Conservation (phyloP, 2,797 vertebrate genomes). For the Pseudomugil gertrudae region DNA sequence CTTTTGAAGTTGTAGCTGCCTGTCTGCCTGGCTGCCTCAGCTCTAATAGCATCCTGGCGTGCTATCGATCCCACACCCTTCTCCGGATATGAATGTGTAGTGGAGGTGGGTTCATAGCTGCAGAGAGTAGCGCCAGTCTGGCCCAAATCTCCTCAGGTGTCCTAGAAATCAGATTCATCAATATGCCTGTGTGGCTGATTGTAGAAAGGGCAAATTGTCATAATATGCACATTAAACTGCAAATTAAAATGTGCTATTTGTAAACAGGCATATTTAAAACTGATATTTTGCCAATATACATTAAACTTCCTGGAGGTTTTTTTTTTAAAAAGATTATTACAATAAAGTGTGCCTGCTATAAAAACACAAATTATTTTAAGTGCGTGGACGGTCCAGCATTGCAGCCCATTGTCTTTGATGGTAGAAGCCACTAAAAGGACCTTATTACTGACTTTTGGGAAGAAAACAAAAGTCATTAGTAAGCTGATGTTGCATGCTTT, state of each 20-base stretch:
- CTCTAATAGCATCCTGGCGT: conserved; percentile 65
- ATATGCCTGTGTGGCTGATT: conserved; percentile 36
- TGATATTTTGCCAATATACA: conserved; percentile 23
- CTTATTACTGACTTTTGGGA: conserved; percentile 17
- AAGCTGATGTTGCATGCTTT: neutral
- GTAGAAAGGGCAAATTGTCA: conserved; percentile 27
- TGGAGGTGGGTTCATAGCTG: conserved; percentile 37
- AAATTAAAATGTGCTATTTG: conserved; percentile 28
- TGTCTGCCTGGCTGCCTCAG: conserved; percentile 45
- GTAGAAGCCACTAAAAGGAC: conserved; percentile 34
- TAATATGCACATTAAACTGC: conserved; percentile 39
- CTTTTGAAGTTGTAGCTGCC: conserved; percentile 68
- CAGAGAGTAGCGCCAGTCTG: conserved; percentile 28
- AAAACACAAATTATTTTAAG: conserved; percentile 22
- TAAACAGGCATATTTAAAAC: conserved; percentile 21
- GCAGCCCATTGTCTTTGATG: conserved; percentile 15
- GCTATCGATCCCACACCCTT: conserved; percentile 64
- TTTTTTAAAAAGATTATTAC: conserved; percentile 2
- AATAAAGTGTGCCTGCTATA: conserved; percentile 31
- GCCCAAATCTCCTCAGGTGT: conserved; percentile 31
- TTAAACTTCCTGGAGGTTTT: conserved; percentile 4
- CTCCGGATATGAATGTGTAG: conserved; percentile 57
- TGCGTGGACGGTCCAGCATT: neutral
- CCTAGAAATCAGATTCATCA: conserved; percentile 45
- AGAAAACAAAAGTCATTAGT: conserved; percentile 24